Evolutionary conservation across 2,888 invertebrate genomes (phyloP).

Genomic region (Temnothorax rugatulus): DNA sequence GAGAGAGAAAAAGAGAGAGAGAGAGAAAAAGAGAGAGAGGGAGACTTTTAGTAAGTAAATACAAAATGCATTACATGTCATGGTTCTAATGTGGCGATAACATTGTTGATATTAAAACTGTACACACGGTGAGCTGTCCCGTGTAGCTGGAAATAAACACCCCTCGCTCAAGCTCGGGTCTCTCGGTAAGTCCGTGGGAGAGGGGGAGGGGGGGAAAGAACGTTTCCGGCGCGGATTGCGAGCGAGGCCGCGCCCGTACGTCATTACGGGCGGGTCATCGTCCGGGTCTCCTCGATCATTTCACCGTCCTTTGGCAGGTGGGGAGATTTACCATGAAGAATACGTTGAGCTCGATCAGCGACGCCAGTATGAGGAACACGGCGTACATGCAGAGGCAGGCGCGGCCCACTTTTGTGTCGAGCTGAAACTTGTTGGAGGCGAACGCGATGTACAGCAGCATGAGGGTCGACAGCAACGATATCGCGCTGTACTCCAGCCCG

Average conservation of each 20-base stretch:
- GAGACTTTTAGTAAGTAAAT: constrained; percentile 40
- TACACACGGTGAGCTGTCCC: constrained; percentile 61
- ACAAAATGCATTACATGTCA: constrained; percentile 54
- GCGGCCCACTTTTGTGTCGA: constrained; percentile 94
- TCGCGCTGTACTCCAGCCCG: constrained; percentile 96
- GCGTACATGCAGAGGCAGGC: constrained; percentile 95
- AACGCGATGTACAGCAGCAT: constrained; percentile 94
- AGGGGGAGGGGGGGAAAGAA: constrained; percentile 49
- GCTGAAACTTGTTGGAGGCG: constrained; percentile 94
- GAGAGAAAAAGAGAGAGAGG: constrained; percentile 5
- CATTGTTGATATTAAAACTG: constrained; percentile 70
- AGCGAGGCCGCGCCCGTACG: constrained; percentile 63
- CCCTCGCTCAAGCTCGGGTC: constrained; percentile 62
- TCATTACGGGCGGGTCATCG: constrained; percentile 57
- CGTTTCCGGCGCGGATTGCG: constrained; percentile 56
- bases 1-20: not conserved
- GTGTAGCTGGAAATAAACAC: constrained; percentile 69
- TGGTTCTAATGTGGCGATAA: constrained; percentile 62
- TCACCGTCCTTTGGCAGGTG: constrained; percentile 89
- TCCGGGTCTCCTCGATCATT: constrained; percentile 74
- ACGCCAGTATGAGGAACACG: constrained; percentile 94
- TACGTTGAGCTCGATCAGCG: constrained; percentile 96
- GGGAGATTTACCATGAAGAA: constrained; percentile 97
- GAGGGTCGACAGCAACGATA: constrained; percentile 94
- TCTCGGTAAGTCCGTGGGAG: constrained; percentile 61